Conservation (phyloP, 2,797 vertebrate genomes). For the Gouania willdenowi region DNA sequence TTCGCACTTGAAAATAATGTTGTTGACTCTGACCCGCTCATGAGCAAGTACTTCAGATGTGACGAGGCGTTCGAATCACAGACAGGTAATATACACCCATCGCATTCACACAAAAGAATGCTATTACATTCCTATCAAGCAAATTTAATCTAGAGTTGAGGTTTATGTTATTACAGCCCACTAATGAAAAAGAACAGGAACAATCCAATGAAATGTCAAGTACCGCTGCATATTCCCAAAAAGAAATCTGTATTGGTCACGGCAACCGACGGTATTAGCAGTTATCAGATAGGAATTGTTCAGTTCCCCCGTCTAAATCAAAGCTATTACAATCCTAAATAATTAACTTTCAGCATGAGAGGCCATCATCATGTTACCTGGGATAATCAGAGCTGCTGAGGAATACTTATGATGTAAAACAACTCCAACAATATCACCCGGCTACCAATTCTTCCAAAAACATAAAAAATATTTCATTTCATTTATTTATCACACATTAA, state of each 20-base stretch:
- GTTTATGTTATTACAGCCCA: conserved; percentile 51
- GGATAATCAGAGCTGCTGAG: conserved; percentile 55
- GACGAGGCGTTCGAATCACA: conserved; percentile 50
- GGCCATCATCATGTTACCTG: conserved; percentile 48
- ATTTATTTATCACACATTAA: too few relatives aligned
- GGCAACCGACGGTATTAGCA: conserved; percentile 65
- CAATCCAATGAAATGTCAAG: conserved; percentile 80
- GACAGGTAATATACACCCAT: conserved; percentile 41
- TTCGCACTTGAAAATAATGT: conserved; percentile 63
- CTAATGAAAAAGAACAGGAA: conserved; percentile 55
- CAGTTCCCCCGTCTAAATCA: conserved; percentile 67
- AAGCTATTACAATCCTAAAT: conserved; percentile 81
- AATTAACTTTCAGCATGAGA: conserved; percentile 74
- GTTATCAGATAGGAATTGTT: conserved; percentile 72
- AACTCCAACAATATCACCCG: too few relatives aligned
- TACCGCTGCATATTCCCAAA: conserved; percentile 62
- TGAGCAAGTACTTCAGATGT: conserved; percentile 49
- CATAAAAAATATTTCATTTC: too few relatives aligned
- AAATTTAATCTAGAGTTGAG: conserved; percentile 52
- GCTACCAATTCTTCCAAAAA: too few relatives aligned
- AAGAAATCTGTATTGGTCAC: conserved; percentile 53
- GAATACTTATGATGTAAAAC: conserved; percentile 29
- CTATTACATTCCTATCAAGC: conserved; percentile 69
- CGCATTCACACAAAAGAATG: conserved; percentile 50
- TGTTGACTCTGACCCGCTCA: conserved; percentile 65